Conservation (phyloP, 2,888 invertebrate species). For the Epistrophe grossulariae region DNA sequence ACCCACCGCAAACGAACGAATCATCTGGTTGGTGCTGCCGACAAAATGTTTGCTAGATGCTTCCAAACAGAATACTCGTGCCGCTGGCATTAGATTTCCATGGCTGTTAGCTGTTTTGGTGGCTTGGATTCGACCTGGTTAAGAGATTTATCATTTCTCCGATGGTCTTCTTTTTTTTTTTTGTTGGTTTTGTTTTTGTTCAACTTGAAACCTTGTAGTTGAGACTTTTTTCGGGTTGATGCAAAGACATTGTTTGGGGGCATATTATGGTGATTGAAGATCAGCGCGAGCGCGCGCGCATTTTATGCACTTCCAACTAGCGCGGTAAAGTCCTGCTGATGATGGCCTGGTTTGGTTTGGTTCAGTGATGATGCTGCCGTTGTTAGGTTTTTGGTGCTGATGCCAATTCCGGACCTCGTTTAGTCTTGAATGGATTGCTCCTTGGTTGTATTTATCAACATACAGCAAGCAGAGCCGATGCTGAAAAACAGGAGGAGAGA, state of each 20-base stretch:
- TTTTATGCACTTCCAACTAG: constrained; percentile 40
- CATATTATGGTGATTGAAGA: constrained; percentile 39
- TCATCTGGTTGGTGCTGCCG: constrained; percentile 55
- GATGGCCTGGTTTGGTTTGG: constrained; percentile 72
- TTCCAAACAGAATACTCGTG: constrained; percentile 73
- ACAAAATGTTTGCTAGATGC: constrained; percentile 69
- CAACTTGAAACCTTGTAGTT: constrained; percentile 34
- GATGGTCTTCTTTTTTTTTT: constrained; percentile 24
- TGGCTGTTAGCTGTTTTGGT: constrained; percentile 75
- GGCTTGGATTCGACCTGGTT: constrained; percentile 75
- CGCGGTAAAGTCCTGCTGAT: constrained; percentile 53
- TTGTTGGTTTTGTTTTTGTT: constrained; percentile 1
- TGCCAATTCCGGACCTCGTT: constrained; percentile 71
- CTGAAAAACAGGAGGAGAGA: not conserved
- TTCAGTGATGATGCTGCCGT: constrained; percentile 69
- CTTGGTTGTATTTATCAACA: constrained; percentile 40
- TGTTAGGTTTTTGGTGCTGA: constrained; percentile 42
- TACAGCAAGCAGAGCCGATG: not conserved
- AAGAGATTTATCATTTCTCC: constrained; percentile 76
- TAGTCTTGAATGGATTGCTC: constrained; percentile 67
- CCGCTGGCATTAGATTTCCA: constrained; percentile 75
- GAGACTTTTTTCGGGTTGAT: constrained; percentile 38
- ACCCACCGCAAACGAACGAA: constrained; percentile 57
- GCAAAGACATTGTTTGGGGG: constrained; percentile 58
- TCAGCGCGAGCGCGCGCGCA: constrained; percentile 37